Evolutionary conservation across 2,888 invertebrate species (phyloP), one percentile per base, ranked within the genome.

Genomic region (Limnephilus auricula): DNA sequence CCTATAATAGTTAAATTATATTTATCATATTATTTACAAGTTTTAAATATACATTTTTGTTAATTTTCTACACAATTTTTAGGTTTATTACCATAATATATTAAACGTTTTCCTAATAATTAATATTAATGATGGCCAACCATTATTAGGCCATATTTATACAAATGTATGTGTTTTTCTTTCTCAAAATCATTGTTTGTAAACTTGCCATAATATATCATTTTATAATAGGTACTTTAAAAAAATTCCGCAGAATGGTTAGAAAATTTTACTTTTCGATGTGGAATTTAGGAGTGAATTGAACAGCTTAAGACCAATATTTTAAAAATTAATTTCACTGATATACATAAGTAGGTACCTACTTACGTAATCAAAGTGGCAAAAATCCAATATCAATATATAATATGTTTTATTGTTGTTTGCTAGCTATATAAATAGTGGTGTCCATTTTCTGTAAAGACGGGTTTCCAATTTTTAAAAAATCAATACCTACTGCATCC

Each of bases 1-100:
- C 85, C 85, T 85, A 85, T 85, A 85, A n/a, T 85, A 85, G 13
- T 30, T 34, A 85, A 40, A 85, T 85, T 30, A 40, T 85, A 85
- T 85, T 15, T 9, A 37, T 13, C 34, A 40, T 84, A 40, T 45
- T 85, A 85, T 85, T 40, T 85, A 85, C 85, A 85, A 40, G 25
- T 40, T 40, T 85, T 85, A n/a, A 45, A 45, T 40, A 45, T 40
- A 85, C 85, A 85, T 45, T 85, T 40, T 82, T 34, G 18, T 82
- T 32, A 34, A 34, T 31, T 82, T 82, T 34, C 34, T 30, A 85
- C n/a, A 85, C n/a, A 40, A 30, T 65, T 6, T 25, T 25, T n/a
- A 25, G 65, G 25, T 65, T n/a, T 65, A n/a, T 65, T 65, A n/a
- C 65, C 65, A 65, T 9, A 9, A 65, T 65, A 65, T 65, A 65